A percentile compares a stretch with the other conserved stretches of the same genome.
Conservation (phyloP, 2,113 vertebrate genomes). For the Hepsetus odoe region DNA sequence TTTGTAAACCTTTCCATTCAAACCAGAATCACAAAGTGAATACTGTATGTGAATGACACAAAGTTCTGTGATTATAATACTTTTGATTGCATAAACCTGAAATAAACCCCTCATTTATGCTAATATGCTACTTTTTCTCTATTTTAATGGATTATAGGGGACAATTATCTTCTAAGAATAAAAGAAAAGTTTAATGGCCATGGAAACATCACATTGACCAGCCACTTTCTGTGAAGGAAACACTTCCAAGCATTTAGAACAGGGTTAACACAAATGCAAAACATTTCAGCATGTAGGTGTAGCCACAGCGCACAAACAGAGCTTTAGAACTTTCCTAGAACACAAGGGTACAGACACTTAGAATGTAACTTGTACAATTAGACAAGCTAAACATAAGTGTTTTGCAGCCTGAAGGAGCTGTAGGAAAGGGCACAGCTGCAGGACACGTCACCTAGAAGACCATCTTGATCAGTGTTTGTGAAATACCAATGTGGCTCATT, state of each 20-base stretch:
- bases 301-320: not conserved
- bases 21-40: no score
- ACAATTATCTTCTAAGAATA: no score
- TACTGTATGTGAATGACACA: no score
- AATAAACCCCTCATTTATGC: no score
- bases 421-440: not conserved
- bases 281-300: constrained; percentile 5
- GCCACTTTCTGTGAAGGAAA: no score
- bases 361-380: not conserved
- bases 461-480: constrained; percentile 58
- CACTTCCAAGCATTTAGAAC: not conserved
- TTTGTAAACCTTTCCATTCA: no score
- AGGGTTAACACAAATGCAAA: not conserved
- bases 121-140: no score
- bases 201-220: no score
- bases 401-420: not conserved
- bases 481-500: constrained; percentile 72
- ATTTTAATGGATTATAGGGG: no score
- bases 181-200: no score
- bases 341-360: not conserved
- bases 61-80: no score
- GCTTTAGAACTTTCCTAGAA: constrained; percentile 2
- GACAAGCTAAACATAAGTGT: not conserved
- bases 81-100: not conserved
- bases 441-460: not conserved